Percentiles rank a stretch among this genome's conserved stretches.
Evolutionary conservation across 2,888 invertebrate species (phyloP).

Genomic region (Acanthoscelides obtectus): DNA sequence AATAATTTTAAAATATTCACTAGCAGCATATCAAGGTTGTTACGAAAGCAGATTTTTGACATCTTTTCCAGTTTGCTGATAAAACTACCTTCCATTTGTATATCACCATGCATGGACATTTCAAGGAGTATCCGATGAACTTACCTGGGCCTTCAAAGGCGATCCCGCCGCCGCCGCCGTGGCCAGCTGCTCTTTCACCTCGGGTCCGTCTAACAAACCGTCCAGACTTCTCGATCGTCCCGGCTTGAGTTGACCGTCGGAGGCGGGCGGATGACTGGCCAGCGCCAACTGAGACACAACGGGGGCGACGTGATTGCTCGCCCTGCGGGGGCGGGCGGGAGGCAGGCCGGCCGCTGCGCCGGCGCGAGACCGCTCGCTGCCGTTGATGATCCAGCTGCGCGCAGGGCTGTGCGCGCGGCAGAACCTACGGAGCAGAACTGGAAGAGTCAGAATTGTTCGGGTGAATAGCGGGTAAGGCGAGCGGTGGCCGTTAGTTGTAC

Average conservation of each 20-base stretch:
- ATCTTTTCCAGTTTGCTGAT: too few species aligned
- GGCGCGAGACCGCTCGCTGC: slow-evolving; percentile 35
- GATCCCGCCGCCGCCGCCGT: slow-evolving; percentile 16
- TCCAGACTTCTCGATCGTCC: slow-evolving; percentile 62
- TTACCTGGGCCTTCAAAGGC: slow-evolving; percentile 1
- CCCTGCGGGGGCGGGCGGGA: slow-evolving; percentile 43
- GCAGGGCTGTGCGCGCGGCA: slow-evolving; percentile 64
- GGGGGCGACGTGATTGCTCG: slow-evolving; percentile 45
- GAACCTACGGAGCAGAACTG: slow-evolving; percentile 50
- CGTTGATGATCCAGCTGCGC: slow-evolving; percentile 54
- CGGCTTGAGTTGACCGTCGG: slow-evolving; percentile 31
- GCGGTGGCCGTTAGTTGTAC: background rate
- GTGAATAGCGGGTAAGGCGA: background rate
- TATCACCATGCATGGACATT: too few species aligned
- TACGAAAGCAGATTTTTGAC: too few species aligned
- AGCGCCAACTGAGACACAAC: slow-evolving; percentile 42
- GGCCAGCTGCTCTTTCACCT: slow-evolving; percentile 22
- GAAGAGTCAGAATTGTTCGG: background rate
- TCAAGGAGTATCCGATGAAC: too few species aligned
- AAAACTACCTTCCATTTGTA: too few species aligned
- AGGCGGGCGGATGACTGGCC: slow-evolving; percentile 18
- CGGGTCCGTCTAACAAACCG: slow-evolving; percentile 52
- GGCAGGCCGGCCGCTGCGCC: slow-evolving; percentile 32
- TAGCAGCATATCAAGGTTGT: too few species aligned
- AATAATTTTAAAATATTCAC: too few species aligned